phyloP scores from a whole-genome alignment of 2,797 vertebrate genomes.

The Pampus argenteus region DNA sequence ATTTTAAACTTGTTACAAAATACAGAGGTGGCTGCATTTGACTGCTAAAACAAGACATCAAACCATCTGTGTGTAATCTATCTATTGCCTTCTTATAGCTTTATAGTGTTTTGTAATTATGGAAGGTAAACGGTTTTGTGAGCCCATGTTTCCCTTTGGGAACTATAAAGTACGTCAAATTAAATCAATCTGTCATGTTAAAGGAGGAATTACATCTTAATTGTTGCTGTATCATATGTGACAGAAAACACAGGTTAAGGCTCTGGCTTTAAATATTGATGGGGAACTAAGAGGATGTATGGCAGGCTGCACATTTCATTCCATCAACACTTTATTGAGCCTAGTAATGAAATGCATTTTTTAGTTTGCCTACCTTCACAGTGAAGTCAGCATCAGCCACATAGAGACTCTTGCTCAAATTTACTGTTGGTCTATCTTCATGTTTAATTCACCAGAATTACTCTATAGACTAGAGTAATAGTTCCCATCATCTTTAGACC shows the following conservation, averaged over 20 bases:
- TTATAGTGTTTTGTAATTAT: slow-evolving; percentile 38
- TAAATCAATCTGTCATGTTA: slow-evolving; percentile 34
- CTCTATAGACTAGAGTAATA: background rate
- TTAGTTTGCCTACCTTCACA: background rate
- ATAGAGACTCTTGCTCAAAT: slow-evolving; percentile 36
- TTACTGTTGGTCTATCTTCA: background rate
- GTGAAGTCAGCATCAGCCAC: slow-evolving; percentile 47
- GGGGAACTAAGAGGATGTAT: slow-evolving; percentile 4
- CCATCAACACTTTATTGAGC: slow-evolving; percentile 58
- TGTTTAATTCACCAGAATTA: slow-evolving; percentile 5
- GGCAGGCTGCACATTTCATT: slow-evolving; percentile 38
- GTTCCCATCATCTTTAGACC: background rate
- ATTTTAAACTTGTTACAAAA: slow-evolving; percentile 42
- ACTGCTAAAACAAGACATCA: slow-evolving; percentile 21
- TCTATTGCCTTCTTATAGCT: slow-evolving; percentile 16
- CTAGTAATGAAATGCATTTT: slow-evolving; percentile 29
- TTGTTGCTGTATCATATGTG: slow-evolving; percentile 2
- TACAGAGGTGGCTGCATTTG: slow-evolving; percentile 20
- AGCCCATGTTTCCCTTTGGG: slow-evolving; percentile 21
- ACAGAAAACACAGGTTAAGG: slow-evolving; percentile 18
- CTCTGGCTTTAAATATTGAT: slow-evolving; percentile 42
- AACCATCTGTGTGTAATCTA: background rate
- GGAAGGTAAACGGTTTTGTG: slow-evolving; percentile 15
- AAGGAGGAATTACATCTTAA: slow-evolving; percentile 48
- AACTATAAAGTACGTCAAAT: slow-evolving; percentile 23